These are phyloP conservation scores for Ceryle rudis DNA, from an alignment of 2,797 vertebrate species.

Conservation along the genomic window DNA sequence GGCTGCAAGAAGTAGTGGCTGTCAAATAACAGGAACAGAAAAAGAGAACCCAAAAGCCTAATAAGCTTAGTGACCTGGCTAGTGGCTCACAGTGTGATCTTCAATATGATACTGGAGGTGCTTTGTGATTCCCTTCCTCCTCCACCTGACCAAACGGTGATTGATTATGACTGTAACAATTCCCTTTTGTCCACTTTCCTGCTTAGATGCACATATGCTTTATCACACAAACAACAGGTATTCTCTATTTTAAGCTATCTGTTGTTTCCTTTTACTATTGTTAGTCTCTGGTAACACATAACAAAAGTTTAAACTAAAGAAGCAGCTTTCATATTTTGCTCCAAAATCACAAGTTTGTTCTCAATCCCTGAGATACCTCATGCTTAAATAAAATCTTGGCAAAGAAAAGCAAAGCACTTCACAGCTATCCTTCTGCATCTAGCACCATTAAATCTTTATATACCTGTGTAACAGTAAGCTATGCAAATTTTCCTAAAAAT, in stretches of 20 bases:
- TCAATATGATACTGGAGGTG: neutral
- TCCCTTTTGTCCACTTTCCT: neutral
- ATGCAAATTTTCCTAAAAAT: slow-evolving; percentile 29
- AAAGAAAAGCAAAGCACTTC: neutral
- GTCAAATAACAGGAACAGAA: neutral
- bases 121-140: neutral
- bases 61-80: neutral
- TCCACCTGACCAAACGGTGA: neutral
- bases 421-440: neutral
- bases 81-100: rapidly evolving
- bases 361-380: neutral
- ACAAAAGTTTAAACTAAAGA: neutral
- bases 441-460: neutral
- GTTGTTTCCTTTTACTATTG: neutral
- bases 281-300: neutral
- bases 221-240: neutral
- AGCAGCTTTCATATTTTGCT: neutral
- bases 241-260: neutral
- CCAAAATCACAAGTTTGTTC: neutral
- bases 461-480: slow-evolving; percentile 14
- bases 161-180: neutral
- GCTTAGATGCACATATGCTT: neutral
- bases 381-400: neutral
- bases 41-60: neutral
- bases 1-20: neutral